Conservation (phyloP, 2,797 vertebrate species). For the Pelobates cultripes region DNA sequence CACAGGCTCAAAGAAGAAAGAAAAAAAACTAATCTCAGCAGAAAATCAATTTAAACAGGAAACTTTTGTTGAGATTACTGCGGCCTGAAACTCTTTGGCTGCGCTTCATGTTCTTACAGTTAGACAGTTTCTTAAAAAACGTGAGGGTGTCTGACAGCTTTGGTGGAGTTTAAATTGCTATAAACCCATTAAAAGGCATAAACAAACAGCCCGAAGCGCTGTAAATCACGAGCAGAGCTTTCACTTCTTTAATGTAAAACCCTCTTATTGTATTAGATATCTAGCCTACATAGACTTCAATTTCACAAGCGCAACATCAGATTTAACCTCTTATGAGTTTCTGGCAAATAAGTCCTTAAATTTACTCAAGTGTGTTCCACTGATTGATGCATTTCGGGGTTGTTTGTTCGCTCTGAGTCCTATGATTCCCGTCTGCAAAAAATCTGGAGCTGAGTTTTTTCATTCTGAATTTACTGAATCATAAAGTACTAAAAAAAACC, state of each 20-base stretch:
- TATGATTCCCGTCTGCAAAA: not conserved
- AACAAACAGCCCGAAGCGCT: constrained; percentile 42
- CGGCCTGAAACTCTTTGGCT: constrained; percentile 46
- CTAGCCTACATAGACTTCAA: constrained; percentile 27
- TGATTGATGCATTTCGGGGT: constrained; percentile 16
- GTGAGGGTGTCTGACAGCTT: constrained; percentile 52
- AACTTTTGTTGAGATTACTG: constrained; percentile 53
- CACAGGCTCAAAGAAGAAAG: constrained; percentile 43
- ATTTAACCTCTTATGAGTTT: constrained; percentile 39
- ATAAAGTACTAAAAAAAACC: no score
- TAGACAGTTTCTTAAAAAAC: constrained; percentile 51
- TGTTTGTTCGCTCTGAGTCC: no score
- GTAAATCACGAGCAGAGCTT: constrained; percentile 45
- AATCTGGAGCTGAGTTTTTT: constrained; percentile 11
- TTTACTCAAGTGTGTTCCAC: constrained; percentile 6
- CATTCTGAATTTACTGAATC: no score
- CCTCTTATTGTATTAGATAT: constrained; percentile 42
- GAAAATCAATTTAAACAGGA: constrained; percentile 55
- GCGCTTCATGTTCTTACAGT: constrained; percentile 52
- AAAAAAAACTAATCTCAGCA: constrained; percentile 51
- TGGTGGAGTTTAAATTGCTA: constrained; percentile 52
- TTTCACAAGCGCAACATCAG: constrained; percentile 30
- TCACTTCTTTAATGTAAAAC: constrained; percentile 36
- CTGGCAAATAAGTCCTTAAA: constrained; percentile 20
- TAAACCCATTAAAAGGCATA: constrained; percentile 55